Evolutionary conservation across 2,113 vertebrate genomes (phyloP).

Genomic region (Mobula birostris): DNA sequence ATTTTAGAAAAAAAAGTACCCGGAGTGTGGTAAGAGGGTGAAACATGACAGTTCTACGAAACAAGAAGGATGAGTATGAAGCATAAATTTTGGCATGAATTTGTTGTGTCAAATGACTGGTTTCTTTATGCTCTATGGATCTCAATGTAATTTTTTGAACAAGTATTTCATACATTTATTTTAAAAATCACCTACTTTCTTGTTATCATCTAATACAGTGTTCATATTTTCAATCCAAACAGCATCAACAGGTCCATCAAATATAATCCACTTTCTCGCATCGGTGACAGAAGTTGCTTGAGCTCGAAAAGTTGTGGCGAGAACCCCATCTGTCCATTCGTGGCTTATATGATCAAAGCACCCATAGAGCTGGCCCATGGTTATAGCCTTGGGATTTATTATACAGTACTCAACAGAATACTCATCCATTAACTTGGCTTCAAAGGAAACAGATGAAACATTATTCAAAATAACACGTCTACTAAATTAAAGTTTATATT

Average conservation of each 20-base stretch:
- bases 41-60: no score
- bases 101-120: background rate
- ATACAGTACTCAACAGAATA: conserved; percentile 72
- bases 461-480: background rate
- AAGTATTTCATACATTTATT: background rate
- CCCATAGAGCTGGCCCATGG: conserved; percentile 85
- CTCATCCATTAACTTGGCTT: conserved; percentile 72
- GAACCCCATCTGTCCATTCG: conserved; percentile 81
- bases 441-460: conserved; percentile 37
- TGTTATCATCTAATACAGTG: conserved; percentile 89
- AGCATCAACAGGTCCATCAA: conserved; percentile 90
- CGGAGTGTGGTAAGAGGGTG: no score
- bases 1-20: no score
- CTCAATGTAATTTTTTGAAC: background rate
- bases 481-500: background rate
- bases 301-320: conserved; percentile 74
- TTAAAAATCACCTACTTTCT: conserved; percentile 64
- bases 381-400: conserved; percentile 85
- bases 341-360: conserved; percentile 81
- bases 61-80: no score
- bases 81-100: no score
- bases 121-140: background rate
- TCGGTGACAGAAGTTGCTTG: conserved; percentile 70
- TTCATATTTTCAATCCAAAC: conserved; percentile 98
- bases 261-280: conserved; percentile 81